A percentile compares a stretch with the other conserved stretches of the same genome.
Conservation (phyloP, 2,888 invertebrate genomes). For the Hoplodrina ambigua region DNA sequence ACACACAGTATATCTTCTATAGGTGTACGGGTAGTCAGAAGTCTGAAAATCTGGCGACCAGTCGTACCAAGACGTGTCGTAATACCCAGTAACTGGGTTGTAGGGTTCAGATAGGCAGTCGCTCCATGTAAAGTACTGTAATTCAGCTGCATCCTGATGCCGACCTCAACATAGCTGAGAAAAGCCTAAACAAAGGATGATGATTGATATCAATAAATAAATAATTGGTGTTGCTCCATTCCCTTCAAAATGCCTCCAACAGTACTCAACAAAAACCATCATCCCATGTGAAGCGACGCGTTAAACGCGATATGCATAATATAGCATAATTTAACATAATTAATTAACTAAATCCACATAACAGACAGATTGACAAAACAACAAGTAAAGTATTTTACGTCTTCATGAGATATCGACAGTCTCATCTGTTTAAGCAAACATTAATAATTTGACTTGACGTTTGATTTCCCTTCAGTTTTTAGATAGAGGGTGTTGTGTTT, state of each 20-base stretch:
- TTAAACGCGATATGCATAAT: constrained; percentile 88
- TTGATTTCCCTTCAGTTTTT: constrained; percentile 82
- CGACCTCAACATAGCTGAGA: too few species aligned
- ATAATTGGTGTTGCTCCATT: neutral
- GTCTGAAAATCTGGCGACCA: too few species aligned
- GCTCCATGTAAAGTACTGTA: too few species aligned
- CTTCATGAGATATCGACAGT: constrained; percentile 84
- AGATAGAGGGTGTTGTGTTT: constrained; percentile 70
- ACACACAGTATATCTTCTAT: too few species aligned
- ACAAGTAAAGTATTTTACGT: constrained; percentile 82
- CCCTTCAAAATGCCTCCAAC: neutral
- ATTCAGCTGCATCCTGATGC: too few species aligned
- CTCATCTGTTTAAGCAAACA: constrained; percentile 85
- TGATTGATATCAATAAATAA: too few species aligned
- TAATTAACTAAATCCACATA: constrained; percentile 77
- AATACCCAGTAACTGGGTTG: too few species aligned
- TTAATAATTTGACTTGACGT: constrained; percentile 85
- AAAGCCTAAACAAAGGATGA: too few species aligned
- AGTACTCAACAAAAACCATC: constrained; percentile 36
- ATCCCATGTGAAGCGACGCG: constrained; percentile 74
- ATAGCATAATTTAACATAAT: constrained; percentile 88
- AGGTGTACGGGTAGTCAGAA: too few species aligned
- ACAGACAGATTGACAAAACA: constrained; percentile 86
- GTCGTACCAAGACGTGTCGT: too few species aligned
- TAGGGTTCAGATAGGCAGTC: too few species aligned